phyloP scores from a whole-genome alignment of 2,797 vertebrate species.

The Enteromius treurensis region DNA sequence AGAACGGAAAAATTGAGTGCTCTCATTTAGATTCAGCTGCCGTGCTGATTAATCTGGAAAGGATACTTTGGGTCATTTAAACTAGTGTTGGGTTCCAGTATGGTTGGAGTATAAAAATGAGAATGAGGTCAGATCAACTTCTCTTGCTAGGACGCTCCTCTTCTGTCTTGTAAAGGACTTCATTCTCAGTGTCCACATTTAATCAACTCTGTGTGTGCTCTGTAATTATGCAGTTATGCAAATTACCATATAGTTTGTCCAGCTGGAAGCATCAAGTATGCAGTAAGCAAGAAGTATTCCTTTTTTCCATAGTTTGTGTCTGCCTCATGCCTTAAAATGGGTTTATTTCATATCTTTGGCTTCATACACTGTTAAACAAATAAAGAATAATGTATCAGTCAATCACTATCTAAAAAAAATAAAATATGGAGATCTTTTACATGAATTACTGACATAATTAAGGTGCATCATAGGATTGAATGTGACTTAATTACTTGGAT shows the following conservation, averaged over 20 bases:
- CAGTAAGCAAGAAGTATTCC: neutral
- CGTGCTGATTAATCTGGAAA: slow-evolving; percentile 41
- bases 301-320: slow-evolving; percentile 21
- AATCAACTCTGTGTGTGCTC: slow-evolving; percentile 26
- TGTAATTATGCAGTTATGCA: slow-evolving; percentile 30
- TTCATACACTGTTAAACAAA: neutral
- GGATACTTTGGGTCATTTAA: slow-evolving; percentile 21
- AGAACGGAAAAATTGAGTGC: slow-evolving; percentile 28
- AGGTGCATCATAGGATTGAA: neutral
- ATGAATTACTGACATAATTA: no score
- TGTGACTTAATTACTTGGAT: neutral
- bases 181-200: slow-evolving; percentile 15
- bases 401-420: neutral
- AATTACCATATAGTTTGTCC: slow-evolving; percentile 19
- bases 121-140: slow-evolving; percentile 38
- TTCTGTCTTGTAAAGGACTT: slow-evolving; percentile 13
- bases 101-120: slow-evolving; percentile 20
- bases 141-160: neutral
- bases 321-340: neutral
- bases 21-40: slow-evolving; percentile 5
- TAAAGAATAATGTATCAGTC: neutral
- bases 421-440: neutral
- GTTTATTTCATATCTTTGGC: neutral
- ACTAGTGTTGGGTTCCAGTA: slow-evolving; percentile 26
- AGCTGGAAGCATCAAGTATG: slow-evolving; percentile 1